Percentiles rank a stretch among this genome's conserved stretches.
Conservation (phyloP, 2,888 invertebrate species). For the Drosophila lacicola region DNA sequence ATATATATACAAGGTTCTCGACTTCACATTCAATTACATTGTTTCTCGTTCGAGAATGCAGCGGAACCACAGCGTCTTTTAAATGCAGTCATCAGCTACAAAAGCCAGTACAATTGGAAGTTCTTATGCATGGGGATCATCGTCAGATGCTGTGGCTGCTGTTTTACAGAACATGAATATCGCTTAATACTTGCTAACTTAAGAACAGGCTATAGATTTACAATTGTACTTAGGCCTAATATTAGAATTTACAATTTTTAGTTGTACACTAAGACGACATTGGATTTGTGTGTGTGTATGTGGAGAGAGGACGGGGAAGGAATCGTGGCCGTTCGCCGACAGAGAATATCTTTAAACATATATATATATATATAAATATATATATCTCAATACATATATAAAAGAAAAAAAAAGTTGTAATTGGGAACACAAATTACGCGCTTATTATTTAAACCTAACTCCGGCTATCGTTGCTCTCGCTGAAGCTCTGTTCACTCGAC, state of each 20-base stretch:
- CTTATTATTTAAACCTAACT: conserved; percentile 79
- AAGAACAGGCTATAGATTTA: conserved; percentile 68
- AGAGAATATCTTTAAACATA: conserved; percentile 15
- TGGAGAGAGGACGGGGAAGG: conserved; percentile 6
- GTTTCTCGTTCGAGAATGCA: conserved; percentile 19
- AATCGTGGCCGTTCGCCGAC: conserved; percentile 27
- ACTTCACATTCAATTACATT: conserved; percentile 39
- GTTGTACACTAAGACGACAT: conserved; percentile 63
- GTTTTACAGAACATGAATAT: conserved; percentile 38
- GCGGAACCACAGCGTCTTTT: conserved; percentile 60
- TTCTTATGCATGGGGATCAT: conserved; percentile 21
- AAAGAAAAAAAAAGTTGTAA: conserved; percentile 6
- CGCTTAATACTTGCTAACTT: conserved; percentile 78
- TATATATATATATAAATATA: conserved; percentile 13
- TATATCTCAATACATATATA: conserved; percentile 7
- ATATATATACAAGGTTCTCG: conserved; percentile 51
- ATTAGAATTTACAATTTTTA: conserved; percentile 76
- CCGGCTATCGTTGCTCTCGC: conserved; percentile 85
- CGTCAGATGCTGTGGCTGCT: conserved; percentile 30
- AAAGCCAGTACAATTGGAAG: conserved; percentile 41
- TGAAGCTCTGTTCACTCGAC: conserved; percentile 85
- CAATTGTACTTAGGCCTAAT: conserved; percentile 74
- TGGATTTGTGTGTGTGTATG: conserved; percentile 27
- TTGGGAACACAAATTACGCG: conserved; percentile 39
- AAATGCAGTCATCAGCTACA: conserved; percentile 63